A percentile compares a stretch with the other conserved stretches of the same genome.
Conservation (phyloP, 2,797 vertebrate species). For the Hipposideros larvatus region DNA sequence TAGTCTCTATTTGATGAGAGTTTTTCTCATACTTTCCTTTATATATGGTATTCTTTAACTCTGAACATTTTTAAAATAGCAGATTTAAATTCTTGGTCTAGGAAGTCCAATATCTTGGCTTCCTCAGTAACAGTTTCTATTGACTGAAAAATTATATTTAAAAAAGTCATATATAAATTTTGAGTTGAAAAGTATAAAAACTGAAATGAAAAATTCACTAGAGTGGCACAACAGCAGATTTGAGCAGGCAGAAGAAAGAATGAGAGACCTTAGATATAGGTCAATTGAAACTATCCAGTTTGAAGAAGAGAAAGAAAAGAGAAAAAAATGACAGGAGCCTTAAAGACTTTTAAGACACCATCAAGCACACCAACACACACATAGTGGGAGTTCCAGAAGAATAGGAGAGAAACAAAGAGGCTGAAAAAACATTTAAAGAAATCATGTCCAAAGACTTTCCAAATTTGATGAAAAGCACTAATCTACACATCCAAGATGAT, state of each 20-base stretch:
- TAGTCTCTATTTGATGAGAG: too few relatives aligned
- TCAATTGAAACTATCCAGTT: not conserved
- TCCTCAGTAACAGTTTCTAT: too few relatives aligned
- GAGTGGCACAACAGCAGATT: not conserved
- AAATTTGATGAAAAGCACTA: not conserved
- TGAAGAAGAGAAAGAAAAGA: not conserved
- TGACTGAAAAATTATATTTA: not conserved
- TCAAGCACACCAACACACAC: not conserved
- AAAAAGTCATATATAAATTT: not conserved
- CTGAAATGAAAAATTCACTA: not conserved
- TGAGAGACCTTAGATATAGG: not conserved
- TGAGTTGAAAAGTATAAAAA: slow-evolving; percentile 2
- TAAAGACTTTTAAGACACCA: not conserved
- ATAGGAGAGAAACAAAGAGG: not conserved
- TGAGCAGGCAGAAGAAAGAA: not conserved
- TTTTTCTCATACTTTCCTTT: too few relatives aligned
- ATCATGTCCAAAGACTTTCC: not conserved
- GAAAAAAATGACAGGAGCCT: not conserved
- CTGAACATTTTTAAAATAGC: too few relatives aligned
- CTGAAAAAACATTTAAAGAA: not conserved
- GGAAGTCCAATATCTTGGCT: too few relatives aligned
- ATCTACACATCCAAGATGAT: not conserved
- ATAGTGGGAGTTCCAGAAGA: not conserved
- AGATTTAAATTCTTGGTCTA: too few relatives aligned
- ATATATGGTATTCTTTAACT: too few relatives aligned